Evolutionary conservation across 2,113 vertebrate genomes (phyloP).

Genomic region (Ictalurus furcatus): DNA sequence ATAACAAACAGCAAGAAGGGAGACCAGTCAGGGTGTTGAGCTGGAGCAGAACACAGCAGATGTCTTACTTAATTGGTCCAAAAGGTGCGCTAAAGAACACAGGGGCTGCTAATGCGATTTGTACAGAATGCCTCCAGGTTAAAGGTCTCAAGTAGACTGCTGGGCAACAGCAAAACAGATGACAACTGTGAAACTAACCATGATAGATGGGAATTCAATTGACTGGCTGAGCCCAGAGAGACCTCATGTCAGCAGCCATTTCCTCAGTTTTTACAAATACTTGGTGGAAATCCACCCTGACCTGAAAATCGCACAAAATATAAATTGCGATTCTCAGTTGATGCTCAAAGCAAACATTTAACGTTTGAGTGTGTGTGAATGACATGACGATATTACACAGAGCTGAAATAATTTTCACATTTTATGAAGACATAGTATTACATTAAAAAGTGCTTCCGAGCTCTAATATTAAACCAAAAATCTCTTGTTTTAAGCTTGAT

Average conservation of each 20-base stretch:
- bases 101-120: slow-evolving; percentile 76
- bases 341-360: neutral
- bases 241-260: slow-evolving; percentile 41
- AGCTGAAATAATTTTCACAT: neutral
- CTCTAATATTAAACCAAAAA: neutral
- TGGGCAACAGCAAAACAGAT: slow-evolving; percentile 72
- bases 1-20: slow-evolving; percentile 23
- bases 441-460: neutral
- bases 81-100: slow-evolving; percentile 70
- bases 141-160: slow-evolving; percentile 72
- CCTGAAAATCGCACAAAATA: neutral
- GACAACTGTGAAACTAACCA: slow-evolving; percentile 79
- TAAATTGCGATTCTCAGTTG: neutral
- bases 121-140: slow-evolving; percentile 77
- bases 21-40: slow-evolving; percentile 62
- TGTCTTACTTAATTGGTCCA: slow-evolving; percentile 73
- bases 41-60: slow-evolving; percentile 71
- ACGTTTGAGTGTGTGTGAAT: neutral
- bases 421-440: neutral
- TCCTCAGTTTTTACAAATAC: slow-evolving; percentile 9
- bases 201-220: slow-evolving; percentile 78
- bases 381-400: neutral
- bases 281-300: slow-evolving; percentile 15
- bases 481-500: neutral
- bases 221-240: slow-evolving; percentile 64